Conservation (phyloP, 2,888 invertebrate species). For the Quadroppia sp. region DNA sequence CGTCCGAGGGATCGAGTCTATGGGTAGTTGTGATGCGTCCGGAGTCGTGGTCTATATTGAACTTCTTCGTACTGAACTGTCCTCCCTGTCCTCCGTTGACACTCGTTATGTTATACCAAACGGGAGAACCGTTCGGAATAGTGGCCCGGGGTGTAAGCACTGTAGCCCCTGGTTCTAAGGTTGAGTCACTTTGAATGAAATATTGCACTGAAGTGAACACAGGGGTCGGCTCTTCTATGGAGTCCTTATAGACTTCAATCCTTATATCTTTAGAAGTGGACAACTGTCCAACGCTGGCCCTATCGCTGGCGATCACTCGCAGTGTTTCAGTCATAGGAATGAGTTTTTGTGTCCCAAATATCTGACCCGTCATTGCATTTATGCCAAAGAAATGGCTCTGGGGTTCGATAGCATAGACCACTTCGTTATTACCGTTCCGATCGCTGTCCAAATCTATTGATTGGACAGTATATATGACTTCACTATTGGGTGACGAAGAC, state of each 20-base stretch:
- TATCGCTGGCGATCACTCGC: slow-evolving; percentile 47
- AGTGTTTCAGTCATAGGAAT: slow-evolving; percentile 47
- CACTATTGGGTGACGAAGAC: slow-evolving; percentile 47
- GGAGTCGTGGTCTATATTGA: slow-evolving; percentile 48
- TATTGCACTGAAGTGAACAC: slow-evolving; percentile 49
- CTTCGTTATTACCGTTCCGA: slow-evolving; percentile 45
- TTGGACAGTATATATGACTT: slow-evolving; percentile 49
- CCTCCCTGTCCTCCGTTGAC: slow-evolving; percentile 32
- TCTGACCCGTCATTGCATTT: slow-evolving; percentile 48
- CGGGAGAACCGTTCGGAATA: slow-evolving; percentile 47
- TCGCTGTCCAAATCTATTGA: slow-evolving; percentile 49
- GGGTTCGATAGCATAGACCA: slow-evolving; percentile 48
- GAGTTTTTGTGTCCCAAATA: slow-evolving; percentile 48
- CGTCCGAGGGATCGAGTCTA: slow-evolving; percentile 48
- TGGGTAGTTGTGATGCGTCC: slow-evolving; percentile 50
- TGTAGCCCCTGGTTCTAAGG: slow-evolving; percentile 48
- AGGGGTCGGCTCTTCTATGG: slow-evolving; percentile 48
- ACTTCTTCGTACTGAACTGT: slow-evolving; percentile 42
- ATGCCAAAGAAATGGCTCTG: slow-evolving; percentile 48
- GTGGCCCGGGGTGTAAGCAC: slow-evolving; percentile 48
- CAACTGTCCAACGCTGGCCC: slow-evolving; percentile 44
- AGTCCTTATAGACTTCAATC: slow-evolving; percentile 49
- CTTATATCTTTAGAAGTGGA: slow-evolving; percentile 46
- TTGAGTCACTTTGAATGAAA: slow-evolving; percentile 46
- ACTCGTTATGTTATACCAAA: slow-evolving; percentile 48